Conservation (phyloP, 2,888 invertebrate species). For the Cryptocheilus praepositus region DNA sequence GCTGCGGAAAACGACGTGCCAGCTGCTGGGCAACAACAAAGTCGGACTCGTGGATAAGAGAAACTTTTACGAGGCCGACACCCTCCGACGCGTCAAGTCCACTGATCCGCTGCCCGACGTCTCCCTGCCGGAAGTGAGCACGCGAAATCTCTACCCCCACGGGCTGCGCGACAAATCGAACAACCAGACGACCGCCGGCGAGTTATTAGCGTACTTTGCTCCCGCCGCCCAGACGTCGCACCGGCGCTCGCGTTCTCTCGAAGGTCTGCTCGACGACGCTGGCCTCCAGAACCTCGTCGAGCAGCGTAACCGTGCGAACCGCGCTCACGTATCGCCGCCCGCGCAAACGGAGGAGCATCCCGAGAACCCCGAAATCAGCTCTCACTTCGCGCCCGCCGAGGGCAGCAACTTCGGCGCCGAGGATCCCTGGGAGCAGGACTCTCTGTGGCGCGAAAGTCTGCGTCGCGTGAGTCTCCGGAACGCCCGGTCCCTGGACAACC, state of each 20-base stretch:
- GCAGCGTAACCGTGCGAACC: slow-evolving; percentile 60
- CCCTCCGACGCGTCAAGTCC: slow-evolving; percentile 76
- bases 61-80: slow-evolving; percentile 84
- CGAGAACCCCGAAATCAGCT: background rate
- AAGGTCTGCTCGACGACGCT: slow-evolving; percentile 78
- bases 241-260: slow-evolving; percentile 78
- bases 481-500: slow-evolving; percentile 88
- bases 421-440: slow-evolving; percentile 89
- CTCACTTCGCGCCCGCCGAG: background rate
- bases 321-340: slow-evolving; percentile 37
- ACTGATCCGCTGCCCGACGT: slow-evolving; percentile 68
- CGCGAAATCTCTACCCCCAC: slow-evolving; percentile 72
- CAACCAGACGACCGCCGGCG: slow-evolving; percentile 39
- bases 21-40: slow-evolving; percentile 68
- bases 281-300: slow-evolving; percentile 66
- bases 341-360: slow-evolving; percentile 24
- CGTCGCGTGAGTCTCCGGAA: slow-evolving; percentile 87
- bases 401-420: slow-evolving; percentile 70
- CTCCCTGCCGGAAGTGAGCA: slow-evolving; percentile 58
- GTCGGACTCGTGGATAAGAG: slow-evolving; percentile 79
- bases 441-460: slow-evolving; percentile 87
- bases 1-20: slow-evolving; percentile 69
- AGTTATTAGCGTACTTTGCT: slow-evolving; percentile 25
- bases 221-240: slow-evolving; percentile 64
- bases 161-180: slow-evolving; percentile 70